phyloP scores from a whole-genome alignment of 2,113 vertebrate species.

The Heterocephalus glaber region DNA sequence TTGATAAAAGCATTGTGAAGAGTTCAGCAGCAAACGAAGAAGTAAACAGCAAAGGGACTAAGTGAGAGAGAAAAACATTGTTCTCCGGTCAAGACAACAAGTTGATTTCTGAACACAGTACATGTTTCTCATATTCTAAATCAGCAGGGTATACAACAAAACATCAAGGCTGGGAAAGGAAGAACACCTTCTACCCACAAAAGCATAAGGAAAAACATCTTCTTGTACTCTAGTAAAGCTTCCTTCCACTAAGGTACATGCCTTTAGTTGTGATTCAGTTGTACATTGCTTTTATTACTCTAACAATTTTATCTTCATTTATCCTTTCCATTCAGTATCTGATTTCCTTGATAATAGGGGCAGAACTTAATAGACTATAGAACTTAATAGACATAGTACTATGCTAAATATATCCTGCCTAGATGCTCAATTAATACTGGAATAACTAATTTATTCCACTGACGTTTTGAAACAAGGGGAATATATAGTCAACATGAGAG shows the following conservation, averaged over 20 bases:
- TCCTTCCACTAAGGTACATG: neutral
- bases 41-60: neutral
- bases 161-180: neutral
- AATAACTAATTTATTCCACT: neutral
- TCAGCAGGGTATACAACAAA: conserved; percentile 39
- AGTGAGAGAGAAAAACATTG: neutral
- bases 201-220: conserved; percentile 33
- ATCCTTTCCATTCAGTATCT: neutral
- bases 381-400: neutral
- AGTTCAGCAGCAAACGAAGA: neutral
- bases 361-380: neutral
- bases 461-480: neutral
- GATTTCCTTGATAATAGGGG: neutral
- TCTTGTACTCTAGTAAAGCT: neutral
- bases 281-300: neutral
- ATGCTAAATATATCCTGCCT: neutral
- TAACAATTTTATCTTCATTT: neutral
- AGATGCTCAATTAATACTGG: neutral
- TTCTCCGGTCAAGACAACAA: neutral
- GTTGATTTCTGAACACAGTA: conserved; percentile 29
- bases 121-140: conserved; percentile 53
- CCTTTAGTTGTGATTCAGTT: neutral
- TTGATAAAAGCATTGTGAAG: neutral
- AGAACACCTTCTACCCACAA: conserved; percentile 5
- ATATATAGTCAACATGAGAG: neutral